Conservation (phyloP, 1,140 invertebrate genomes). For the Ips nitidus region DNA sequence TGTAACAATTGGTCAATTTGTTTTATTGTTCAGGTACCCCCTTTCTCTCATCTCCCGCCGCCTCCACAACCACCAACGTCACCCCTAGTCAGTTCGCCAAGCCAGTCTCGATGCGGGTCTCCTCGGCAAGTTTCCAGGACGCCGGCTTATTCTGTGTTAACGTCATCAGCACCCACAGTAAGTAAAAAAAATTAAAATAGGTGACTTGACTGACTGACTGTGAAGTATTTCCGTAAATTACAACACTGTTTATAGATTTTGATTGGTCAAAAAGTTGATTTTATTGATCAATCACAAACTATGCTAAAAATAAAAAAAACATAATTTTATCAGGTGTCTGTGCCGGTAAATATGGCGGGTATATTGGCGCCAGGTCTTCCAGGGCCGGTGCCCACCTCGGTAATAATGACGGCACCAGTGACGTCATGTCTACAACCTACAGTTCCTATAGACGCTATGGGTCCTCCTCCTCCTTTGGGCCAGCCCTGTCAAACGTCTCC, state of each 20-base stretch:
- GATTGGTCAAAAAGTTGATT: neutral
- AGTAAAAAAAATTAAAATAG: neutral
- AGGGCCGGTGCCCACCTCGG: neutral
- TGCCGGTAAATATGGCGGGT: conserved; percentile 39
- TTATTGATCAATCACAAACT: too few species aligned
- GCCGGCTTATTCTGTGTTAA: conserved; percentile 20
- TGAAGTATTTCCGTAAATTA: neutral
- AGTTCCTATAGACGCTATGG: conserved; percentile 25
- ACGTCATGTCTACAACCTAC: conserved; percentile 1
- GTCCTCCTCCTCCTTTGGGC: conserved; percentile 15
- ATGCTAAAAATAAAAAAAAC: too few species aligned
- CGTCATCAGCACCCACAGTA: conserved; percentile 39
- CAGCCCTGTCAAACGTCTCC: conserved; percentile 23
- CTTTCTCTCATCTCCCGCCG: conserved; percentile 52
- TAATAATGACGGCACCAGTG: neutral
- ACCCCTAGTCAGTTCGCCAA: conserved; percentile 63
- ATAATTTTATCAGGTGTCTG: too few species aligned
- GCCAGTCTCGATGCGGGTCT: conserved; percentile 52
- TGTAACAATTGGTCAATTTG: too few species aligned
- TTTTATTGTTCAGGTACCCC: conserved; percentile 41
- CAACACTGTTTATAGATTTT: neutral
- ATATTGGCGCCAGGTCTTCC: conserved; percentile 48
- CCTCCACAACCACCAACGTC: conserved; percentile 56
- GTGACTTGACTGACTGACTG: neutral
- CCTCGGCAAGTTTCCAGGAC: conserved; percentile 40